Evolutionary conservation across 1,140 invertebrate species (phyloP).

Genomic region (Drosophila santomea): DNA sequence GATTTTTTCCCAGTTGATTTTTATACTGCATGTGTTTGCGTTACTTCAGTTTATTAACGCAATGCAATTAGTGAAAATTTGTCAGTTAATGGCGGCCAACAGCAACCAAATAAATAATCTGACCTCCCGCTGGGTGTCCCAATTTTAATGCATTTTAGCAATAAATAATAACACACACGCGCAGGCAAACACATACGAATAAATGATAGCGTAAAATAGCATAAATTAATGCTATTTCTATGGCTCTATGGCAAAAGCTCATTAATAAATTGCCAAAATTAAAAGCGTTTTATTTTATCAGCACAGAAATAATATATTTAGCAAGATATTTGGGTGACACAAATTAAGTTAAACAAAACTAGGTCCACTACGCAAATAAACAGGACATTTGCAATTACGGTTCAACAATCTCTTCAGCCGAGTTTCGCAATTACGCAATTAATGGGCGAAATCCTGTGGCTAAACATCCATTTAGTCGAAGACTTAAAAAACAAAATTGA

Average conservation of each 20-base stretch:
- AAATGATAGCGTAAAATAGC: slow-evolving; percentile 26
- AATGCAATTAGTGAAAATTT: slow-evolving; percentile 80
- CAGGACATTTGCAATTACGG: slow-evolving; percentile 41
- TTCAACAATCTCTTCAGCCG: slow-evolving; percentile 52
- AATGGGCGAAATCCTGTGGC: slow-evolving; percentile 1
- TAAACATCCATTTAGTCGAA: neutral
- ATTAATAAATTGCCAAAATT: slow-evolving; percentile 77
- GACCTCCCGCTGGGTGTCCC: slow-evolving; percentile 13
- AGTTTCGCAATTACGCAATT: slow-evolving; percentile 27
- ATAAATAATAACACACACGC: slow-evolving; percentile 64
- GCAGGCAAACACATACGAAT: slow-evolving; percentile 4
- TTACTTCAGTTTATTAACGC: slow-evolving; percentile 73
- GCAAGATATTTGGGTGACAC: slow-evolving; percentile 27
- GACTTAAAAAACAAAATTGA: neutral
- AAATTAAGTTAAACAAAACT: slow-evolving; percentile 37
- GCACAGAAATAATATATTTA: slow-evolving; percentile 37
- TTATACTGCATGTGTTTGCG: slow-evolving; percentile 26
- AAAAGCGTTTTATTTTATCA: slow-evolving; percentile 60
- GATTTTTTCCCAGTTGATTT: slow-evolving; percentile 33
- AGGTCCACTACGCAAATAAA: slow-evolving; percentile 38
- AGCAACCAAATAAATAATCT: slow-evolving; percentile 75
- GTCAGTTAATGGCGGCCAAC: slow-evolving; percentile 76
- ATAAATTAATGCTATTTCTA: slow-evolving; percentile 69
- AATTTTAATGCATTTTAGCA: slow-evolving; percentile 76
- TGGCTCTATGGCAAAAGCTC: slow-evolving; percentile 59